Evolutionary conservation across 2,797 vertebrate species (phyloP), one percentile per base, ranked within the genome.

Genomic region (Acrossocheilus fasciatus): DNA sequence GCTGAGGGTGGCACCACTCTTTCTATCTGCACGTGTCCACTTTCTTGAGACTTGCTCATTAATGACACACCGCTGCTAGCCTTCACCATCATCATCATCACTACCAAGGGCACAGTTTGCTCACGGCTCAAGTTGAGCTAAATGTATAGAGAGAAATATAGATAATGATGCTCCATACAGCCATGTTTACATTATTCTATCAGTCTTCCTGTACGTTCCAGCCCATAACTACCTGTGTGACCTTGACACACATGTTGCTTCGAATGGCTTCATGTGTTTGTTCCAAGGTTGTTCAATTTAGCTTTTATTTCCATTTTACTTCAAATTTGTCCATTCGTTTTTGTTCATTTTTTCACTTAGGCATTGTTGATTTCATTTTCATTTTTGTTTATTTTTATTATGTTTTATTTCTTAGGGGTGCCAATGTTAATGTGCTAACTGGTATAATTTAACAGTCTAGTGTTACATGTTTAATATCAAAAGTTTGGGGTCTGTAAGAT

Each of bases 1-100:
- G 94, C 70, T 94, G 90, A 87, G 93, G 93, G 92, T 72, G 93
- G 91, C 83, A 75, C 50, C 14, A 12, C 54, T 68, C 73, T 80
- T 66, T 76, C 77, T 82, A 8, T 82, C 78, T 72, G 74, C 26
- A 74, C 69, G 39, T 83, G 80, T 70, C 81, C 74, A 39, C n/a
- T 26, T 59, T 66, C 69, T 68, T 45, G 30, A 41, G 20, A 52
- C 52, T 36, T 17, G 11, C 75, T 84, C 59, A 62, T 62, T 83
- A 50, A 66, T 83, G 82, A 62, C 54, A 64, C 26, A 50, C 72
- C 36, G n/a, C 68, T 59, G 47, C 34, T 82, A 23, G 8, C 36
- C 82, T 62, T 83, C 72, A 47, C 76, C 73, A 50, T 84, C 73
- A 50, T 76, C 73, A 50, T 76, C 41, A 17, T 54, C 73, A 68